phyloP scores from a whole-genome alignment of 2,888 invertebrate species.

The Tribolium freemani region DNA sequence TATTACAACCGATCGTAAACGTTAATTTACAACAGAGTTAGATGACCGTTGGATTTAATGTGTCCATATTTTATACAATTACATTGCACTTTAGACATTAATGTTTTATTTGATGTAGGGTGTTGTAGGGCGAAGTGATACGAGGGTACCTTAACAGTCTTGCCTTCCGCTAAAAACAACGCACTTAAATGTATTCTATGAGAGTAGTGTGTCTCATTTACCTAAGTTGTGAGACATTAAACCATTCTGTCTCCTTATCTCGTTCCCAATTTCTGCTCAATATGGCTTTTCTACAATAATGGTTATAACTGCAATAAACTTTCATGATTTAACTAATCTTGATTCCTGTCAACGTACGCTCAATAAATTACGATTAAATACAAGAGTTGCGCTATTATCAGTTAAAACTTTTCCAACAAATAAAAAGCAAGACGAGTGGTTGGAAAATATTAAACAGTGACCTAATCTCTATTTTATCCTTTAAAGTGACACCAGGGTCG shows the following conservation, averaged over 20 bases:
- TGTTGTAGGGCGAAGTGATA: background rate
- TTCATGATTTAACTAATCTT: conserved; percentile 7
- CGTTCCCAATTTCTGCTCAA: conserved; percentile 25
- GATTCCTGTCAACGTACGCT: conserved; percentile 1
- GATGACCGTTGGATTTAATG: conserved; percentile 34
- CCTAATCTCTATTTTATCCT: background rate
- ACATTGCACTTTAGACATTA: conserved; percentile 24
- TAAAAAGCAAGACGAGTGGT: background rate
- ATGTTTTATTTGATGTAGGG: conserved; percentile 9
- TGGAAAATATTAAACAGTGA: background rate
- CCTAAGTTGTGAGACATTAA: conserved; percentile 26
- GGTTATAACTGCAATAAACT: conserved; percentile 27
- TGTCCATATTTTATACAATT: conserved; percentile 29
- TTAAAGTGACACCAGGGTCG: conserved; percentile 4
- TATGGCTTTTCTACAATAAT: conserved; percentile 20
- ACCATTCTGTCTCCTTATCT: conserved; percentile 26
- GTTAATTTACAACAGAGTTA: conserved; percentile 24
- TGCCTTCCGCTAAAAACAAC: conserved; percentile 15
- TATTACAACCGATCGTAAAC: conserved; percentile 28
- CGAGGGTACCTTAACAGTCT: background rate
- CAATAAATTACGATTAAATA: conserved; percentile 2
- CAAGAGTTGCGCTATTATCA: background rate
- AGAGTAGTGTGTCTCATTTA: conserved; percentile 16
- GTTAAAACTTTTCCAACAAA: background rate
- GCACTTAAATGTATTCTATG: conserved; percentile 8